Evolutionary conservation across 2,797 vertebrate species (phyloP).

Genomic region (Tenualosa ilisha): DNA sequence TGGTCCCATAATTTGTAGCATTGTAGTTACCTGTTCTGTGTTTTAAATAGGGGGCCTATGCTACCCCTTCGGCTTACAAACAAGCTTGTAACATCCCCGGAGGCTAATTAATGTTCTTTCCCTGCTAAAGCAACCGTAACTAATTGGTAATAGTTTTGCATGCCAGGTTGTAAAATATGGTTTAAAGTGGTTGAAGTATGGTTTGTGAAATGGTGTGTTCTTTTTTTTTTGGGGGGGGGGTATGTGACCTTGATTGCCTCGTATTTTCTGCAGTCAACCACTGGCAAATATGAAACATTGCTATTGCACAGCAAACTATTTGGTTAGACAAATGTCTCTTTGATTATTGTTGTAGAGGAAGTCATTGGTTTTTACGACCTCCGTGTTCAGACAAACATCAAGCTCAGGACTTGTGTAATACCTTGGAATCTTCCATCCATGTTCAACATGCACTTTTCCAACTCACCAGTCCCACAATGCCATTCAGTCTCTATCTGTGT

Average conservation of each 20-base stretch:
- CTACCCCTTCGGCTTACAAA: slow-evolving; percentile 42
- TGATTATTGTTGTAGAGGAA: not conserved
- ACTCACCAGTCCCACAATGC: not conserved
- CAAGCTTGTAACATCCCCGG: slow-evolving; percentile 44
- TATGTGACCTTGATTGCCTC: slow-evolving; percentile 45
- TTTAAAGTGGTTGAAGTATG: not conserved
- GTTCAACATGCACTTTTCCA: not conserved
- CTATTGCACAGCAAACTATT: not conserved
- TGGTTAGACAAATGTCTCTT: not conserved
- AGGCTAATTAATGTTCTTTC: slow-evolving; percentile 46
- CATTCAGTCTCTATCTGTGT: not conserved
- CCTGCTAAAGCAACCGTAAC: slow-evolving; percentile 43
- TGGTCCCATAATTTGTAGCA: slow-evolving; percentile 42
- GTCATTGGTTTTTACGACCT: not conserved
- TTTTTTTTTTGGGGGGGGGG: slow-evolving; percentile 29
- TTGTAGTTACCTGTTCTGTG: slow-evolving; percentile 25
- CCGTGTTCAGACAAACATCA: not conserved
- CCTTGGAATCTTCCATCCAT: slow-evolving; percentile 2
- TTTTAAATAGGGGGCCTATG: slow-evolving; percentile 37
- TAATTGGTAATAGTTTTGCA: slow-evolving; percentile 42
- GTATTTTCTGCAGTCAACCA: not conserved
- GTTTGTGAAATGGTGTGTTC: not conserved
- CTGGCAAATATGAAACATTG: not conserved
- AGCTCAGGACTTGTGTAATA: not conserved
- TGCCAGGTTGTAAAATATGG: slow-evolving; percentile 45